Conservation (phyloP, 2,113 vertebrate species). For the Hyla sarda region DNA sequence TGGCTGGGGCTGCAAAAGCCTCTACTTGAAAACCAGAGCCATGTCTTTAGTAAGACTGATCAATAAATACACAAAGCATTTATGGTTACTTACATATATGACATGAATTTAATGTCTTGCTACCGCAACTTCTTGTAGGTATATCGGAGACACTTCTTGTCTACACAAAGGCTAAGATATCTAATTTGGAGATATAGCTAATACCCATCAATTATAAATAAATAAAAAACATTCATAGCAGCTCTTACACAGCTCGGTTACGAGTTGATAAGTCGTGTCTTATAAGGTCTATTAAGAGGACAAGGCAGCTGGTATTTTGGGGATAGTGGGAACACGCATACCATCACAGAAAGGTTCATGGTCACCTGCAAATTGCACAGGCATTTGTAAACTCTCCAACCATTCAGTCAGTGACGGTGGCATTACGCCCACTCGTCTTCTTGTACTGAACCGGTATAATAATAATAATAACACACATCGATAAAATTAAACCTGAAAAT, state of each 20-base stretch:
- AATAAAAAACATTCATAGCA: slow-evolving; percentile 12
- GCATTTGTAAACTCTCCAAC: slow-evolving; percentile 19
- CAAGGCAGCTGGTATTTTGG: neutral
- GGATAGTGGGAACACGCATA: neutral
- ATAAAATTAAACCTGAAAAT: slow-evolving; percentile 16
- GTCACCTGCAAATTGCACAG: slow-evolving; percentile 13
- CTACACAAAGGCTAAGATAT: neutral
- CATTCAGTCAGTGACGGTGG: neutral
- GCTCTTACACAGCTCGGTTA: neutral
- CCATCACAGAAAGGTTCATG: neutral
- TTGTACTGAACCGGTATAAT: slow-evolving; percentile 1
- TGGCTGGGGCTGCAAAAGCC: neutral
- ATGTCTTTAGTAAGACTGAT: neutral
- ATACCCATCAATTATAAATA: slow-evolving; percentile 17
- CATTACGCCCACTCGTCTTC: neutral
- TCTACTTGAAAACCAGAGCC: slow-evolving; percentile 32
- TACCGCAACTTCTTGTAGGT: neutral
- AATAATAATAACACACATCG: slow-evolving; percentile 1
- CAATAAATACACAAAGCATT: slow-evolving; percentile 36
- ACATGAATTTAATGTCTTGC: neutral
- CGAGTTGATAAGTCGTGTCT: neutral
- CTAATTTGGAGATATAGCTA: neutral
- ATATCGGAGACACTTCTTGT: neutral
- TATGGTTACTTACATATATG: neutral
- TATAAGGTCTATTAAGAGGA: neutral